Conservation (phyloP, 2,113 vertebrate genomes). For the Nibea albiflora region DNA sequence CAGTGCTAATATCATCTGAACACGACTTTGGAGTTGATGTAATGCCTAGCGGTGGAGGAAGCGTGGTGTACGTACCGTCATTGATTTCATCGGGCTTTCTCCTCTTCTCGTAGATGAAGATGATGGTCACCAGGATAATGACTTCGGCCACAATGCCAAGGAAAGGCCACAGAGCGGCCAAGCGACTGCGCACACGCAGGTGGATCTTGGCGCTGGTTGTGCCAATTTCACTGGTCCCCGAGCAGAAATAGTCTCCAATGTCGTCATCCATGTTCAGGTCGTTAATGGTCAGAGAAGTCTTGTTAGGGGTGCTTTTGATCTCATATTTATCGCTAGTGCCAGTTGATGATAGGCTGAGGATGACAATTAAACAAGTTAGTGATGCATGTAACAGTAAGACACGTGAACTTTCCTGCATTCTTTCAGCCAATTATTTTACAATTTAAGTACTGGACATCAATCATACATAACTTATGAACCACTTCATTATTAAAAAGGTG, state of each 20-base stretch:
- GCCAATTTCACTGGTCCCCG: slow-evolving; percentile 73
- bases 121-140: slow-evolving; percentile 93
- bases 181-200: slow-evolving; percentile 91
- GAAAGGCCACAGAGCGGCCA: slow-evolving; percentile 97
- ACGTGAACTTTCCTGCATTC: background rate
- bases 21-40: background rate
- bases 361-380: background rate
- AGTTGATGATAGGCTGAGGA: slow-evolving; percentile 74
- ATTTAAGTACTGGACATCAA: background rate
- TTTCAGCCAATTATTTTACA: background rate
- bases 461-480: background rate
- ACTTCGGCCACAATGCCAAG: slow-evolving; percentile 97
- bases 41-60: background rate
- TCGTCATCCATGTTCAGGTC: slow-evolving; percentile 83
- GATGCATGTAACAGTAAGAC: background rate
- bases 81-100: slow-evolving; percentile 93
- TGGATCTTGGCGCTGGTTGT: background rate
- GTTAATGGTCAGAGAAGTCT: slow-evolving; percentile 83
- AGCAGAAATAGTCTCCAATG: slow-evolving; percentile 87
- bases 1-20: background rate
- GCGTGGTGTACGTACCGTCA: slow-evolving; percentile 86
- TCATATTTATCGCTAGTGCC: slow-evolving; percentile 75
- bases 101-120: slow-evolving; percentile 98
- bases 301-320: slow-evolving; percentile 81
- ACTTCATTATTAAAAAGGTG: background rate